A percentile compares a stretch with the other conserved stretches of the same genome.
phyloP scores from a whole-genome alignment of 2,113 vertebrate species.

The Rhabdomys dilectus region DNA sequence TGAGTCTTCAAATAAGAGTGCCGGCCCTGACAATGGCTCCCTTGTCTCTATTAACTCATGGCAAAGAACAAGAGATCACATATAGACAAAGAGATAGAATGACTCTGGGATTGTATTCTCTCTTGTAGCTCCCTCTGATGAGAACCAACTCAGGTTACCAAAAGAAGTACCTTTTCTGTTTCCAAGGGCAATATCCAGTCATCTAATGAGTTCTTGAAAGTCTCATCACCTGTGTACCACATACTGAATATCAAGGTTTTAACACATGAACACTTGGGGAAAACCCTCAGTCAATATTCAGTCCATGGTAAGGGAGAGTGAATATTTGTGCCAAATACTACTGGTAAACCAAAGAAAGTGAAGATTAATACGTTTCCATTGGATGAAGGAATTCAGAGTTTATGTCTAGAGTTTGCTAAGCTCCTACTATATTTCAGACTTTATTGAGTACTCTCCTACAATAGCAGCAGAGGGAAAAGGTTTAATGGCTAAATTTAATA shows the following conservation, averaged over 20 bases:
- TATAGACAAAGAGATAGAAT: background rate
- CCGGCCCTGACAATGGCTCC: background rate
- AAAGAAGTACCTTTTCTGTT: background rate
- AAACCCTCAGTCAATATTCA: background rate
- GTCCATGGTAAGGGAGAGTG: background rate
- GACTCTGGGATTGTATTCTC: background rate
- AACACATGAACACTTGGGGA: background rate
- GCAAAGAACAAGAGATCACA: background rate
- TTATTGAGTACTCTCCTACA: background rate
- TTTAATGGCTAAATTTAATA: background rate
- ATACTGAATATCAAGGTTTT: background rate
- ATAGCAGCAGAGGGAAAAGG: background rate
- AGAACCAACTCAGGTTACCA: background rate
- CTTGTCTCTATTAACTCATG: background rate
- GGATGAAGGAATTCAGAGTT: background rate
- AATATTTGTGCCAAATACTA: background rate
- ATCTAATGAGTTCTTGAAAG: background rate
- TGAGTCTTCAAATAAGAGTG: background rate
- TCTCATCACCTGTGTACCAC: background rate
- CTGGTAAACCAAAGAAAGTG: background rate
- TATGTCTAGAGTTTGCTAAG: background rate
- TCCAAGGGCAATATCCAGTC: background rate
- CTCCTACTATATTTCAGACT: background rate
- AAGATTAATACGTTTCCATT: background rate
- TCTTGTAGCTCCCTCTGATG: background rate